Percentiles rank a stretch among this genome's conserved stretches.
These are phyloP conservation scores for Prionailurus viverrinus DNA, from an alignment of 2,113 vertebrate species.

Conservation along the genomic window DNA sequence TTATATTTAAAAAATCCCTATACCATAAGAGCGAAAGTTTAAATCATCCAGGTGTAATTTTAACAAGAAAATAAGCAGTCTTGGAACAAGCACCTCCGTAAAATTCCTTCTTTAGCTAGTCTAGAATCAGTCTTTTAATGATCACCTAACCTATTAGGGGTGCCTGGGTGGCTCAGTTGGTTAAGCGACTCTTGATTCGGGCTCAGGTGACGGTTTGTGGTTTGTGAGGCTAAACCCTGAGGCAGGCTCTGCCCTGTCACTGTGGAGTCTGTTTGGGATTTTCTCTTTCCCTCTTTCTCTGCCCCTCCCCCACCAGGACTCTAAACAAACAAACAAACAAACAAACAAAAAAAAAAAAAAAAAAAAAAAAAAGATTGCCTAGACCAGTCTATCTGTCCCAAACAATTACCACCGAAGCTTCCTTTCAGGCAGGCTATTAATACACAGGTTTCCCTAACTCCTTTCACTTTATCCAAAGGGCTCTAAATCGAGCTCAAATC, in stretches of 20 bases:
- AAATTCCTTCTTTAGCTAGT: not conserved
- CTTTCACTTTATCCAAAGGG: not conserved
- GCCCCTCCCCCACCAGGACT: too few relatives aligned
- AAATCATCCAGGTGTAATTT: not conserved
- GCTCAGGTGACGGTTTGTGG: too few relatives aligned
- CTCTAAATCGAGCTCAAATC: not conserved
- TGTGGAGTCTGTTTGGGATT: too few relatives aligned
- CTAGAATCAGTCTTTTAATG: not conserved
- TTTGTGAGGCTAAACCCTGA: too few relatives aligned
- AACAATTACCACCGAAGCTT: not conserved
- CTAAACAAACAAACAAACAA: too few relatives aligned
- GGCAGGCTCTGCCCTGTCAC: too few relatives aligned
- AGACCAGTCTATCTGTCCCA: not conserved
- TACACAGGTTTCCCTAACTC: not conserved
- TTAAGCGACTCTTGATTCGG: too few relatives aligned
- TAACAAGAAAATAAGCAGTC: not conserved
- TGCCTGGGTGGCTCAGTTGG: too few relatives aligned
- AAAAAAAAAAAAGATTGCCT: not conserved
- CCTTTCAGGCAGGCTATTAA: not conserved
- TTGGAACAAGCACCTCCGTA: not conserved
- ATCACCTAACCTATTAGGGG: not conserved
- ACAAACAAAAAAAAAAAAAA: too few relatives aligned
- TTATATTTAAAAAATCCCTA: not conserved
- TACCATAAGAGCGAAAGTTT: not conserved
- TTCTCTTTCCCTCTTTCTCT: too few relatives aligned